Conservation (phyloP, 2,888 invertebrate species). For the Hydrotaea cyrtoneurina region DNA sequence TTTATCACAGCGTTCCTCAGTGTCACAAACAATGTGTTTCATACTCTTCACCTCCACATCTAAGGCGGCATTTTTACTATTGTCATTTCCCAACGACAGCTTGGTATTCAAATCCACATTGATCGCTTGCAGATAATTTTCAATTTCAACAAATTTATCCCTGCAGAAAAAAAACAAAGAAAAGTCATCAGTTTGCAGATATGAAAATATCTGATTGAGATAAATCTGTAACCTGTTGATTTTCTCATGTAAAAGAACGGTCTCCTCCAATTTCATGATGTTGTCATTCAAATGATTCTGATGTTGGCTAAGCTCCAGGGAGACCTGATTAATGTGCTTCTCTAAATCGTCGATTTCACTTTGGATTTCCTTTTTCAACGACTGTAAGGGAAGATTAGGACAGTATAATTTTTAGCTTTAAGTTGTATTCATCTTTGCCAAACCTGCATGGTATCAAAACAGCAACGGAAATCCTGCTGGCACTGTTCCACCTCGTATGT, state of each 20-base stretch:
- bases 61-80: constrained; percentile 81
- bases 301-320: constrained; percentile 74
- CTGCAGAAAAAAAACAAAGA: constrained; percentile 65
- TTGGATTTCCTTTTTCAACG: constrained; percentile 75
- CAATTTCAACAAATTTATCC: constrained; percentile 76
- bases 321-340: constrained; percentile 75
- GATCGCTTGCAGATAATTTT: constrained; percentile 74
- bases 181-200: neutral
- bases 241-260: constrained; percentile 75
- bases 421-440: constrained; percentile 33
- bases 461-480: constrained; percentile 83
- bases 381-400: constrained; percentile 64
- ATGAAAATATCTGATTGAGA: neutral
- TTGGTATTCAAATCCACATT: constrained; percentile 76
- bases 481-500: constrained; percentile 82
- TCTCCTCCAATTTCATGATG: constrained; percentile 76
- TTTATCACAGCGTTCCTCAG: constrained; percentile 82
- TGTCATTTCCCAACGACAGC: constrained; percentile 76
- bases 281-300: constrained; percentile 78
- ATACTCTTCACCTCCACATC: constrained; percentile 82
- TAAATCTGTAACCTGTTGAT: constrained; percentile 71
- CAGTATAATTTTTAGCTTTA: too few relatives aligned
- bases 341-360: constrained; percentile 73
- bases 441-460: constrained; percentile 82
- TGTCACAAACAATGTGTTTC: constrained; percentile 82